Evolutionary conservation across 1,140 invertebrate genomes (phyloP).

Genomic region (Cyclargus thomasi): DNA sequence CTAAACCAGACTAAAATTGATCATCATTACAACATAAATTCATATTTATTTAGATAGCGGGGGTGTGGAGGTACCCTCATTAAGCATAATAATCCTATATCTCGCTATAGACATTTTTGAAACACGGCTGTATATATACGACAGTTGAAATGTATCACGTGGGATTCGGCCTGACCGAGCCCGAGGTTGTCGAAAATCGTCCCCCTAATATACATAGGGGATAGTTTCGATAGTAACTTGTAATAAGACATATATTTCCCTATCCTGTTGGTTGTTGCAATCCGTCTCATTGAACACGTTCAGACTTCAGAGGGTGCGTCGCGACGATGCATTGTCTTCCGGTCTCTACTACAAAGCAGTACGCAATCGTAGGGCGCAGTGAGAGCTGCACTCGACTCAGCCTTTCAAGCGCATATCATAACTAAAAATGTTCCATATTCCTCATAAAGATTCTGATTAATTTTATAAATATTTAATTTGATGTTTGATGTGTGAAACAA

Average conservation of each 20-base stretch:
- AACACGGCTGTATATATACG: too few species aligned
- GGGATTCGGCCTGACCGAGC: too few species aligned
- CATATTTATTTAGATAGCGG: too few species aligned
- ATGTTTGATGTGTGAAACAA: too few species aligned
- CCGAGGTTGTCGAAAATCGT: neutral
- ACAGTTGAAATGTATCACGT: too few species aligned
- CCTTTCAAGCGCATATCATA: neutral
- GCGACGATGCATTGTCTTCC: neutral
- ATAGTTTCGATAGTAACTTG: neutral
- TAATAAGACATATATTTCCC: slow-evolving; percentile 1
- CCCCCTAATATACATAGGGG: neutral
- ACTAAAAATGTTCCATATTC: too few species aligned
- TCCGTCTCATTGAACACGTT: slow-evolving; percentile 11
- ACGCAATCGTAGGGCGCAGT: neutral
- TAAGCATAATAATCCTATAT: too few species aligned
- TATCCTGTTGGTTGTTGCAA: neutral
- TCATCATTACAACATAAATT: too few species aligned
- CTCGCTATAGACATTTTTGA: too few species aligned
- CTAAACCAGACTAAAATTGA: neutral
- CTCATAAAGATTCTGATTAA: too few species aligned
- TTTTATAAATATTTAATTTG: too few species aligned
- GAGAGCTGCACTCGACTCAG: neutral
- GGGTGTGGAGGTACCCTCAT: too few species aligned
- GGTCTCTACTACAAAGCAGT: neutral
- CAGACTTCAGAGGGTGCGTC: neutral